phyloP scores from a whole-genome alignment of 2,888 invertebrate genomes.

The Thereva unica region DNA sequence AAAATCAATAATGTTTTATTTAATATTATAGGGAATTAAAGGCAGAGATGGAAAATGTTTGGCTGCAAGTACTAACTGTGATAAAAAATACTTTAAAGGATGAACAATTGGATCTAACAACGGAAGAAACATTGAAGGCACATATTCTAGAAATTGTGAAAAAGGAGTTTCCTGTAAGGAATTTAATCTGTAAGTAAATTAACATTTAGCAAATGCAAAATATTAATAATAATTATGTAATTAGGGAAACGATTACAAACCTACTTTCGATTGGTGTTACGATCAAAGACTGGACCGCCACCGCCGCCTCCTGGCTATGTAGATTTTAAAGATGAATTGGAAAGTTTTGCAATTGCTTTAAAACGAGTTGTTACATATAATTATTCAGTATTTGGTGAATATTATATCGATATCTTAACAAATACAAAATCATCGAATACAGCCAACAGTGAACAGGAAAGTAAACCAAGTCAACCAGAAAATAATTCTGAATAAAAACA shows the following conservation, averaged over 20 bases:
- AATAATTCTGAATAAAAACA: too few species aligned
- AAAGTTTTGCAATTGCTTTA: constrained; percentile 51
- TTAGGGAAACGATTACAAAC: constrained; percentile 54
- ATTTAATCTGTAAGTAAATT: constrained; percentile 51
- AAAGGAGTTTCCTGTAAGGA: constrained; percentile 52
- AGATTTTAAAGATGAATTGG: constrained; percentile 54
- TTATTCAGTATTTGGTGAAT: constrained; percentile 57
- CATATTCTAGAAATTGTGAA: constrained; percentile 52
- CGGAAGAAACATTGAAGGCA: constrained; percentile 49
- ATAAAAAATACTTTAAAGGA: constrained; percentile 49
- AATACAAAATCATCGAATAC: constrained; percentile 41
- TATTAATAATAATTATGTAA: constrained; percentile 15
- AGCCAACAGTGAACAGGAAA: neutral
- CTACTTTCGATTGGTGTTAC: constrained; percentile 52
- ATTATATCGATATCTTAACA: constrained; percentile 53
- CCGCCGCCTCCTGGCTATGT: constrained; percentile 54
- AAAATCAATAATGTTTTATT: neutral
- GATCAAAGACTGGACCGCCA: constrained; percentile 47
- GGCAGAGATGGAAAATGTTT: constrained; percentile 50
- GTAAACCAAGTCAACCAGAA: too few species aligned
- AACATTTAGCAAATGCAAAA: neutral
- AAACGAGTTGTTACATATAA: constrained; percentile 56
- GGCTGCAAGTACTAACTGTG: constrained; percentile 53
- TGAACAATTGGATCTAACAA: constrained; percentile 48
- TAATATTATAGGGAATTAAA: constrained; percentile 48